Conservation (phyloP, 2,113 vertebrate species). For the Mustelus asterias region DNA sequence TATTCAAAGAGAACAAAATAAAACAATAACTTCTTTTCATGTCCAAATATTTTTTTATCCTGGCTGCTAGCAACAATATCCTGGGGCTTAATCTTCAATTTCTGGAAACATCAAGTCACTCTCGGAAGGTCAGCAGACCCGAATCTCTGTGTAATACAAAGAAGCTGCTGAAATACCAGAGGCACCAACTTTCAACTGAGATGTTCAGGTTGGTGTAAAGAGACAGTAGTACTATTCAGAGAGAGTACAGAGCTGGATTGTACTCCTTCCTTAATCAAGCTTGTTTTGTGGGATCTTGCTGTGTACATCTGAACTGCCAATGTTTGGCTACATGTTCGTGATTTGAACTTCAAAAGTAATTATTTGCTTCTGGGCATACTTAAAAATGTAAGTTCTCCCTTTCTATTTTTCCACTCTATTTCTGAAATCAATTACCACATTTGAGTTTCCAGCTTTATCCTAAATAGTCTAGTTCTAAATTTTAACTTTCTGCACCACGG, state of each 20-base stretch:
- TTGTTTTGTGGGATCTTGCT: background rate
- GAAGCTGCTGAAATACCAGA: background rate
- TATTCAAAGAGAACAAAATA: no score
- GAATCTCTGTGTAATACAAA: background rate
- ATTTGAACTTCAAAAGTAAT: background rate
- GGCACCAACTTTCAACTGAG: background rate
- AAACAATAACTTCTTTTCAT: no score
- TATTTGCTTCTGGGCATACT: background rate
- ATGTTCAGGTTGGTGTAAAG: background rate
- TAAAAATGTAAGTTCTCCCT: background rate
- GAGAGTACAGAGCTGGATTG: background rate
- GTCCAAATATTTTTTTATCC: no score
- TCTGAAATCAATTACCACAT: background rate
- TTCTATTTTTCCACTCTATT: background rate
- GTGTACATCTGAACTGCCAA: background rate
- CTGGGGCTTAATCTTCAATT: background rate
- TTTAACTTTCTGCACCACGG: background rate
- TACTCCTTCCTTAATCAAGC: background rate
- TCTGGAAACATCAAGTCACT: background rate
- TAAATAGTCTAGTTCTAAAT: background rate
- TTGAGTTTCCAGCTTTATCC: background rate
- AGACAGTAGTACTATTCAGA: background rate
- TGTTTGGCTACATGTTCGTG: background rate
- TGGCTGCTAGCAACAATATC: background rate
- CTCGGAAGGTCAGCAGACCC: background rate